Evolutionary conservation across 2,113 vertebrate species (phyloP).

Genomic region (Onychostruthus taczanowskii): DNA sequence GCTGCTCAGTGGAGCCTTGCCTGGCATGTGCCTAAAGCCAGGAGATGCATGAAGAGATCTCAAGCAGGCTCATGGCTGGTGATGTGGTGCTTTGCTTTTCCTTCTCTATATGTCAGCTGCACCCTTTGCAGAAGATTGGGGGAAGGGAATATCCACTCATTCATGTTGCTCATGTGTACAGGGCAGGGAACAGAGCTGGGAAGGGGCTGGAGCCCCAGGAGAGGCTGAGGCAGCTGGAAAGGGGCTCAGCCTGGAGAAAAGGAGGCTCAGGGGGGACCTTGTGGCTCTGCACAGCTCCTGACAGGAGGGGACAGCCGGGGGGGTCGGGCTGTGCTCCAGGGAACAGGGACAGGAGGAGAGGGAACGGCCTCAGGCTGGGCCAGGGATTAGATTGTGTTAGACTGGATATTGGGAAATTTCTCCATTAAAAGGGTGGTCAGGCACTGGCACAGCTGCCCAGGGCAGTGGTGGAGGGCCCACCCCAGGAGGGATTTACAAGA

Average conservation of each 20-base stretch:
- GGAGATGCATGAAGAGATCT: background rate
- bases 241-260: background rate
- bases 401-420: background rate
- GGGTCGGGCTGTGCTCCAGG: background rate
- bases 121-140: background rate
- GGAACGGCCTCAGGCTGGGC: fast-evolving
- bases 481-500: background rate
- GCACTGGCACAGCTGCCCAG: background rate
- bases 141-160: background rate
- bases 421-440: background rate
- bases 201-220: background rate
- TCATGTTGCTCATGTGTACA: background rate
- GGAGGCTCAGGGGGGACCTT: background rate
- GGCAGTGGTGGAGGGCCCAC: background rate
- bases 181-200: fast-evolving
- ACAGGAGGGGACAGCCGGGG: background rate
- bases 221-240: background rate
- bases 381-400: background rate
- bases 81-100: background rate
- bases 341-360: background rate
- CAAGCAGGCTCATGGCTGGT: fast-evolving
- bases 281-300: background rate
- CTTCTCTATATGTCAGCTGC: background rate
- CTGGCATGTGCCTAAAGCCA: background rate
- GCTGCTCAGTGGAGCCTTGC: background rate